phyloP scores from a whole-genome alignment of 2,888 invertebrate genomes.

The Escarpia spicata region DNA sequence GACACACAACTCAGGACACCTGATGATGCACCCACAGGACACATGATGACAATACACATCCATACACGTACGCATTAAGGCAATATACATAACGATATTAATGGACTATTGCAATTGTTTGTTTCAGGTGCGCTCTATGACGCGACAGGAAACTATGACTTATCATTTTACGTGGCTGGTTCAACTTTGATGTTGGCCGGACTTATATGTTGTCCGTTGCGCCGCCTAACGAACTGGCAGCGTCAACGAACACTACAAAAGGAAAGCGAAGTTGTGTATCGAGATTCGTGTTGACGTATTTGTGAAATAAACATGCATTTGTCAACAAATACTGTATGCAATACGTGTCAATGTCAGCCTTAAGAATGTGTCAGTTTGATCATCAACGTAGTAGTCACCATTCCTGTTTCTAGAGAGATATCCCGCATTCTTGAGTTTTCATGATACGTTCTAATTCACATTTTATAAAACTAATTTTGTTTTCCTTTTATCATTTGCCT shows the following conservation, averaged over 20 bases:
- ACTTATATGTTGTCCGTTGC: constrained; percentile 74
- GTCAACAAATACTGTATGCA: background rate
- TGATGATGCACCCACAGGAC: no score
- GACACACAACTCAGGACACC: no score
- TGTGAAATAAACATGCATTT: background rate
- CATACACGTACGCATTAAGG: background rate
- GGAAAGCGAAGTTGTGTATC: background rate
- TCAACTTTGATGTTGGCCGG: constrained; percentile 87
- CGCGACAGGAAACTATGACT: constrained; percentile 83
- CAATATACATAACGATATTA: background rate
- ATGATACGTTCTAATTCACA: no score
- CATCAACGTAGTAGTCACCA: no score
- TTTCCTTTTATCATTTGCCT: no score
- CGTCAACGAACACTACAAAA: background rate
- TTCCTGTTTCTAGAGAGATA: no score
- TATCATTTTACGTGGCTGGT: constrained; percentile 93
- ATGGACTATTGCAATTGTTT: constrained; percentile 69
- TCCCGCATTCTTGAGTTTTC: no score
- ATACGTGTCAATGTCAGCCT: no score
- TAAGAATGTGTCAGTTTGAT: no score
- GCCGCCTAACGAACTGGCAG: constrained; percentile 50
- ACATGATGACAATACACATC: background rate
- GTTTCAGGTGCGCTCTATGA: constrained; percentile 89
- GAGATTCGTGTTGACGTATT: background rate
- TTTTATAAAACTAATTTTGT: no score